A percentile compares a stretch with the other conserved stretches of the same genome.
These are phyloP conservation scores for Lysiphlebus fabarum DNA, from an alignment of 1,140 invertebrate species.

Conservation along the genomic window DNA sequence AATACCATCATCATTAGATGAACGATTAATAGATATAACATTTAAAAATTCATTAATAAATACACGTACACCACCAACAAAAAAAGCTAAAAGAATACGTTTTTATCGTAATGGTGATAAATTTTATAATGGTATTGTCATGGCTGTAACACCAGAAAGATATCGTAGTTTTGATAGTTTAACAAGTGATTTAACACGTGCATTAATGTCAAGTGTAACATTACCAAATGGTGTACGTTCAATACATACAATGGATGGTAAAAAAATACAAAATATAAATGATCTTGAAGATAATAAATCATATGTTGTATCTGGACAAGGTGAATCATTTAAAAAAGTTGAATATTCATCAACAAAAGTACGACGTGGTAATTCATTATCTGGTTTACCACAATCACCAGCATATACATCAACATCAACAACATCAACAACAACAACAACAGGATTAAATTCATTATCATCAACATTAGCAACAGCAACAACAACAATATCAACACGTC, in stretches of 20 bases:
- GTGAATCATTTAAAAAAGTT: conserved; percentile 82
- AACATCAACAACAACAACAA: too few relatives aligned
- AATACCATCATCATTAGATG: conserved; percentile 38
- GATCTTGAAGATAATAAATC: conserved; percentile 86
- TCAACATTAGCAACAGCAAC: too few relatives aligned
- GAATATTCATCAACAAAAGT: conserved; percentile 68
- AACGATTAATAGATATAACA: conserved; percentile 37
- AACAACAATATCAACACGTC: conserved; percentile 19
- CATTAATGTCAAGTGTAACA: conserved; percentile 78
- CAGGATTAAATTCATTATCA: too few relatives aligned
- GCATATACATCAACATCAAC: conserved; percentile 41
- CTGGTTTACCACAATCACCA: conserved; percentile 47
- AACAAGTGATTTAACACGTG: conserved; percentile 82
- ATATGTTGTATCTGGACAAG: conserved; percentile 88
- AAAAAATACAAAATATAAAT: conserved; percentile 73
- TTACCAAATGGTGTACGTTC: conserved; percentile 86
- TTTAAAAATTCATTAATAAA: conserved; percentile 10
- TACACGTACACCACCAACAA: conserved; percentile 59
- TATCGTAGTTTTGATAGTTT: conserved; percentile 89
- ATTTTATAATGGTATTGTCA: conserved; percentile 87
- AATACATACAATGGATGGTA: conserved; percentile 84
- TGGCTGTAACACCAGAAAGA: conserved; percentile 85
- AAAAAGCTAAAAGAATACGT: conserved; percentile 84
- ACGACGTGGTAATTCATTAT: conserved; percentile 45
- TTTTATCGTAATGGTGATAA: conserved; percentile 95